Evolutionary conservation across 2,113 vertebrate species (phyloP).

Genomic region (Gasterosteus aculeatus): DNA sequence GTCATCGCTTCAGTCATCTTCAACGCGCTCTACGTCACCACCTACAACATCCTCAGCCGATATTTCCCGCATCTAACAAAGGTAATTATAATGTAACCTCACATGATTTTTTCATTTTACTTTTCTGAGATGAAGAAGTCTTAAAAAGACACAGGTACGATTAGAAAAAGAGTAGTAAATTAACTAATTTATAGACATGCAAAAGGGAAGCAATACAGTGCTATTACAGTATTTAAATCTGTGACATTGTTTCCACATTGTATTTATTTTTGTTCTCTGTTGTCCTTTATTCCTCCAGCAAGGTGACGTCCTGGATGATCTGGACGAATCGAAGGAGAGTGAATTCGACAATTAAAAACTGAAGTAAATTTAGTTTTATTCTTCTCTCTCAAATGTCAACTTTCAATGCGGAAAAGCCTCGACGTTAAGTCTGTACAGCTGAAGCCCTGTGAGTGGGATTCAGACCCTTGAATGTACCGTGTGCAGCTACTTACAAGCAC

Average conservation of each 20-base stretch:
- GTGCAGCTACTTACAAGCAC: neutral
- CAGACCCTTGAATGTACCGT: conserved; percentile 7
- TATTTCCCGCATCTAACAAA: conserved; percentile 70
- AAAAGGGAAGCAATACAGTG: neutral
- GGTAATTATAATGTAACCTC: conserved; percentile 26
- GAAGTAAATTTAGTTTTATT: conserved; percentile 14
- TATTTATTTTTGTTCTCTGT: neutral
- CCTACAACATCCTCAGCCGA: conserved; percentile 76
- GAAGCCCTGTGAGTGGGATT: neutral
- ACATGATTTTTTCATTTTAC: neutral
- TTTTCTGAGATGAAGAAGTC: neutral
- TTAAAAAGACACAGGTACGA: neutral
- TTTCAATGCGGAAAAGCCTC: neutral
- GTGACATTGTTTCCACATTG: neutral
- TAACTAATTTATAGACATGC: neutral
- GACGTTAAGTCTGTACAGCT: neutral
- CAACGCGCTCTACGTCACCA: conserved; percentile 70
- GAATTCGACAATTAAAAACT: neutral
- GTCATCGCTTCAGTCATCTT: conserved; percentile 77
- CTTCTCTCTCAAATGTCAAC: neutral
- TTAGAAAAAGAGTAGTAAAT: neutral
- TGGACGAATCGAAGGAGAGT: neutral
- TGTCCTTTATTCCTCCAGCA: conserved; percentile 5
- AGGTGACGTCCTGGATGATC: neutral
- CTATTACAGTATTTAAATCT: neutral